Conservation (phyloP, 2,888 invertebrate species). For the Chromoteleia sp. region DNA sequence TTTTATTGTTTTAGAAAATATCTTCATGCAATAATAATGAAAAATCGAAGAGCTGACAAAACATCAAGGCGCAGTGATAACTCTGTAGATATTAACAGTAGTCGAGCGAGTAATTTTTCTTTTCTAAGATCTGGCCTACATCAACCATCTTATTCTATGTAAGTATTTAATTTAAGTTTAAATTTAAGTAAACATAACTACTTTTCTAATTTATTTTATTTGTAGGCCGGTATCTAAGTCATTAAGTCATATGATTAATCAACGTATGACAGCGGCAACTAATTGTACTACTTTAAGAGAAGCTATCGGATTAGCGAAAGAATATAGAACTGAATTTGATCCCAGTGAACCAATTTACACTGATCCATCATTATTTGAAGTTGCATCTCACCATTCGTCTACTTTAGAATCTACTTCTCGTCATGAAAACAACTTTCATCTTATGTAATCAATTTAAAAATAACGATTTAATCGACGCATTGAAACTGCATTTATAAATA, state of each 20-base stretch:
- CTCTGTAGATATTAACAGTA: conserved; percentile 77
- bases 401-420: conserved; percentile 85
- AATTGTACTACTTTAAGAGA: conserved; percentile 83
- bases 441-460: conserved; percentile 75
- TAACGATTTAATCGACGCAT: conserved; percentile 12
- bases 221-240: conserved; percentile 79
- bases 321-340: conserved; percentile 87
- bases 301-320: conserved; percentile 85
- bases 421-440: conserved; percentile 81
- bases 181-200: conserved; percentile 27
- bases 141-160: conserved; percentile 82
- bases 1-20: conserved; percentile 87
- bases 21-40: conserved; percentile 87
- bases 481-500: conserved; percentile 20
- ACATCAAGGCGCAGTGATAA: conserved; percentile 81
- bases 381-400: conserved; percentile 84
- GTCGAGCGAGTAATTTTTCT: conserved; percentile 83
- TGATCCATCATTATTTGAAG: conserved; percentile 95
- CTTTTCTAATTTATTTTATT: conserved; percentile 32
- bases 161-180: conserved; percentile 70
- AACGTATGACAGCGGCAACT: conserved; percentile 83
- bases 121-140: conserved; percentile 83
- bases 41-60: conserved; percentile 81
- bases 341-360: conserved; percentile 97
- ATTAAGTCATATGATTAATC: conserved; percentile 80